Evolutionary conservation across 2,888 invertebrate genomes (phyloP), one percentile per base, ranked within the genome.

Genomic region (Dione juno): DNA sequence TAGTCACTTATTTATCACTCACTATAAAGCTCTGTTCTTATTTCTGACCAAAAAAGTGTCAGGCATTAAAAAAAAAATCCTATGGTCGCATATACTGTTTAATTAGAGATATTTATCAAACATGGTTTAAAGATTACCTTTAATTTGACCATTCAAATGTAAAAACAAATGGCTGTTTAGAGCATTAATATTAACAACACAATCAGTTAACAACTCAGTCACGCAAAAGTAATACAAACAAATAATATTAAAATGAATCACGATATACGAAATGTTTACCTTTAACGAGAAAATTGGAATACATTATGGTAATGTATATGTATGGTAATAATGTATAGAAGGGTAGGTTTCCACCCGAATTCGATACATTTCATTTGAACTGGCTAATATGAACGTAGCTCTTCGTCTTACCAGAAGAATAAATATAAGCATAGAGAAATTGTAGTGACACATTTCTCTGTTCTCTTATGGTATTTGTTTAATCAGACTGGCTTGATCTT

Each of bases 181-280:
- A 53, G 19, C 19, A 41, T 63, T 68, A 63, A 19, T 58, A 57
- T 19, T 28, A 40, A 67, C 65, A 70, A 64, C 45, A 48, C 43
- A 61, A 68, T 67, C 65, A 67, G 71, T 71, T 66, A 73, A 71
- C 71, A 71, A 37, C 43, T 53, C 40, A 37, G 72, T 74, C 74
- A 74, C 72, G 74, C 66, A 58, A 59, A 67, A 73, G 50, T 67
- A 67, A 65, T 37, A 67, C 53, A 68, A 68, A 72, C 69, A 69
- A 50, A 65, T 72, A 66, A 57, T 54, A 63, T 50, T 40, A 66
- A 61, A 67, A 52, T 65, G 14, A n/a, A 72, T 74, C 72, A 72
- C 74, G 74, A 72, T 40, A 72, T 48, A 63, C 59, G 37, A 45
- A 54, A 57, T 69, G 37, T 67, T 70, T 37, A 57, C 13, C 57